Evolutionary conservation across 2,113 vertebrate genomes (phyloP).

Genomic region (Poicephalus gulielmi): DNA sequence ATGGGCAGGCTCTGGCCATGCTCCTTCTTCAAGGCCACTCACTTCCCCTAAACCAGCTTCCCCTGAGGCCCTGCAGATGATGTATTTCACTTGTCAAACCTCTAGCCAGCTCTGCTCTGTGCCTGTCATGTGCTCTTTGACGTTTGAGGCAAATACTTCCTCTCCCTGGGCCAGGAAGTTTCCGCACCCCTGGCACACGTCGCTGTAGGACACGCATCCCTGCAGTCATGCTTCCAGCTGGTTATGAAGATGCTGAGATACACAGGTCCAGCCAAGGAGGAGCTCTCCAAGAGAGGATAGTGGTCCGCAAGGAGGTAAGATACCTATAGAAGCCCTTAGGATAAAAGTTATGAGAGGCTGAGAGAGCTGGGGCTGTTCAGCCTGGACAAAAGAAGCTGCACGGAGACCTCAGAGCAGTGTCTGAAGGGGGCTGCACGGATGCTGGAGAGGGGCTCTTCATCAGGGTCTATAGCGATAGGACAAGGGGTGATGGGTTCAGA

Average conservation of each 20-base stretch:
- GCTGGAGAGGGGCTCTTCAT: too few species aligned
- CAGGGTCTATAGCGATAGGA: too few species aligned
- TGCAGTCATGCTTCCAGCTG: neutral
- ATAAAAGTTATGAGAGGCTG: too few species aligned
- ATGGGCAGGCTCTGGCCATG: too few species aligned
- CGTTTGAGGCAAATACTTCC: neutral
- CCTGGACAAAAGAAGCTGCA: too few species aligned
- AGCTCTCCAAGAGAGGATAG: neutral
- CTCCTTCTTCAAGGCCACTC: neutral
- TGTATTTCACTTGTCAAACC: neutral
- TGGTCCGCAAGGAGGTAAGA: neutral
- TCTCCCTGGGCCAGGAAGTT: neutral
- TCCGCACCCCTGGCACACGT: neutral
- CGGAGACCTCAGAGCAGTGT: too few species aligned
- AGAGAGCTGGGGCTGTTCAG: too few species aligned
- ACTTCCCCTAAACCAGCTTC: neutral
- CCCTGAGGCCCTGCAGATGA: neutral
- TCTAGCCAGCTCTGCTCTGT: neutral
- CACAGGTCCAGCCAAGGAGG: neutral
- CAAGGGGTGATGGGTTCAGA: too few species aligned
- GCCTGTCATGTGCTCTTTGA: neutral
- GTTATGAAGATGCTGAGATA: neutral
- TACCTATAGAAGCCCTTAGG: too few species aligned
- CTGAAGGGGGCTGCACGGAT: too few species aligned
- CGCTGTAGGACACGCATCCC: fast-evolving